Base-by-base conservation (phyloP, 2,113 vertebrate species). In the Lepisosteus oculatus region DNA sequence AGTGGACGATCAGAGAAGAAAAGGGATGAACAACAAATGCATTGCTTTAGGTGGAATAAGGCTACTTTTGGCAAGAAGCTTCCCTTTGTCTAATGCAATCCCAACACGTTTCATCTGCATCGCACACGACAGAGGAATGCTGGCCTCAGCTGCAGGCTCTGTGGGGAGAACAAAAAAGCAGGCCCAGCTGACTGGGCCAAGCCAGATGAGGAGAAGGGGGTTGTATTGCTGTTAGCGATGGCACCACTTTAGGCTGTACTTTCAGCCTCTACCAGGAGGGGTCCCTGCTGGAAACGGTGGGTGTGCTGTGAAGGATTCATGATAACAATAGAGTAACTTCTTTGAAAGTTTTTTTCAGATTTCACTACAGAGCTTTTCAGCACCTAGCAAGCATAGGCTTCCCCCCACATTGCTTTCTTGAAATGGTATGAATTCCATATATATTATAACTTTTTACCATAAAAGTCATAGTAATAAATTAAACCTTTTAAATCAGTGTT, bases 51-150 rank as follows among this genome's bases (percentile, higher is more conserved):
- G 85, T 79, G 80, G 77, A 81, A 77, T 77, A 72, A 78, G 59
- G 80, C 81, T 73, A 76, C 77, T 70, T 83, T 89, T 92, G 90
- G 90, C 90, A 91, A 84, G 84, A 77, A 83, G 54, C 59, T 76
- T 76, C 82, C 86, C 88, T 90, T 92, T 92, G 91, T 91, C 85
- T 90, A 74, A 83, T 69, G 84, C 87, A 80, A 83, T 88, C 87
- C 86, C 74, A 69, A 72, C 65, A 72, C 74, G 78, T 72, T 74
- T 68, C 62, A 43, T 67, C 61, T 61, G 66, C 68, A 66, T 66
- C 42, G 74, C 72, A 81, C 77, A 78, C 81, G 84, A 29, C 88
- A 79, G 85, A 89, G 91, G 91, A 92, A 91, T 92, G 86, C 90
- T 88, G 86, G 86, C 86, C 86, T 83, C 77, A 66, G 69, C 81